Percentiles rank a stretch among this genome's conserved stretches.
Evolutionary conservation across 2,888 invertebrate species (phyloP).

Genomic region (Ectemnius cavifrons): DNA sequence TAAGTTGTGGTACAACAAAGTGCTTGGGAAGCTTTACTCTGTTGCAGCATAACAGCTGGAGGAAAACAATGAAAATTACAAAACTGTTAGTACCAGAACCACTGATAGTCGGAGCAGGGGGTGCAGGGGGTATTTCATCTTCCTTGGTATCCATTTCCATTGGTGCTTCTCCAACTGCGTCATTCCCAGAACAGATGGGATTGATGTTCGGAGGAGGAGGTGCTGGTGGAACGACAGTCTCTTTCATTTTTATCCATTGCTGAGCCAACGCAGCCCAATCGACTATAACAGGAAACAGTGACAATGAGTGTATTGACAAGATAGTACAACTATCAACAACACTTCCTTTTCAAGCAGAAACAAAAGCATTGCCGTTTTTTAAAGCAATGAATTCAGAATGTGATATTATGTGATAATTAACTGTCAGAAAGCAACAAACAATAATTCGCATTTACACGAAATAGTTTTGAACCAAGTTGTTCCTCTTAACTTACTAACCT

Average conservation of each 20-base stretch:
- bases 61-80: too few relatives aligned
- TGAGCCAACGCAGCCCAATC: slow-evolving; percentile 98
- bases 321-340: background rate
- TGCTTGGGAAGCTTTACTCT: too few relatives aligned
- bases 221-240: slow-evolving; percentile 83
- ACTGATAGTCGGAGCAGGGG: slow-evolving; percentile 74
- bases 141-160: slow-evolving; percentile 92
- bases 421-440: too few relatives aligned
- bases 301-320: background rate
- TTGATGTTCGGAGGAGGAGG: slow-evolving; percentile 81
- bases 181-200: slow-evolving; percentile 75
- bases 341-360: too few relatives aligned
- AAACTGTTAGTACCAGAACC: slow-evolving; percentile 66
- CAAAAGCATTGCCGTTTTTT: too few relatives aligned
- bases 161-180: slow-evolving; percentile 90
- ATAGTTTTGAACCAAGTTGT: too few relatives aligned
- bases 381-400: too few relatives aligned
- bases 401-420: too few relatives aligned
- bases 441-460: too few relatives aligned
- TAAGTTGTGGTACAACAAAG: too few relatives aligned
- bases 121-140: slow-evolving; percentile 78
- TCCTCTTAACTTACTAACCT: too few relatives aligned
- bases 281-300: slow-evolving; percentile 79
- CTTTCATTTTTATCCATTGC: slow-evolving; percentile 98
- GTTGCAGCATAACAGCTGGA: too few relatives aligned